Evolutionary conservation across 2,113 vertebrate genomes (phyloP), one percentile per base, ranked within the genome.

Genomic region (Clarias batrachus): DNA sequence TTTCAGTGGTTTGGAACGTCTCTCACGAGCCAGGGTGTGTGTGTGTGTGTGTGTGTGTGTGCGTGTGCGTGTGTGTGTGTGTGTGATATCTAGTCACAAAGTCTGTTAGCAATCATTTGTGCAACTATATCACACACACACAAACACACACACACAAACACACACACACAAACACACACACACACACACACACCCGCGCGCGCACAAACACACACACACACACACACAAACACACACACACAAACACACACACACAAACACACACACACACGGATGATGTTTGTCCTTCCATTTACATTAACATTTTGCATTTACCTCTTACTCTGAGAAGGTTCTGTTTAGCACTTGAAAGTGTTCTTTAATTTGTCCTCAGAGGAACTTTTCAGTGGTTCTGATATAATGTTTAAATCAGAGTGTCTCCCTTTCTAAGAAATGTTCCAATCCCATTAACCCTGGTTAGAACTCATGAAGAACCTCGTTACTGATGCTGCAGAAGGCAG

Each of bases 31-130:
- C 52, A 27, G 2, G 48, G 33, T 37, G 62, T 25, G 30, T 41
- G 33, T 48, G 19, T 16, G 82, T 33, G 62, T 66, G n/a, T 30
- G 76, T 48, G n/a, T 11, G 17, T 59, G 27, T 60, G 81, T 56
- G 65, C 62, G 56, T n/a, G 62, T 37, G 30, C n/a, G 56, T n/a
- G 17, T 37, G 82, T 57, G 60, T 56, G 48, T 30, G 84, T 48
- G 19, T 13, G 25, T 57, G 30, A 30, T 52, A n/a, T 37, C 23
- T 63, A 21, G n/a, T 66, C 63, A 79, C 11, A 81, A 89, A 91
- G 90, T 90, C 90, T 89, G 89, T 27, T 76, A 88, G 87, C 89
- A 88, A 83, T 82, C 23, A 27, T 76, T 70, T 80, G 17, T 33
- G 52, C 30, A 33, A 74, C 56, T 25, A 48, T 71, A 59, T 84